These are phyloP conservation scores for Halcyon chelicuti DNA, from an alignment of 2,797 vertebrate genomes.

Conservation along the genomic window DNA sequence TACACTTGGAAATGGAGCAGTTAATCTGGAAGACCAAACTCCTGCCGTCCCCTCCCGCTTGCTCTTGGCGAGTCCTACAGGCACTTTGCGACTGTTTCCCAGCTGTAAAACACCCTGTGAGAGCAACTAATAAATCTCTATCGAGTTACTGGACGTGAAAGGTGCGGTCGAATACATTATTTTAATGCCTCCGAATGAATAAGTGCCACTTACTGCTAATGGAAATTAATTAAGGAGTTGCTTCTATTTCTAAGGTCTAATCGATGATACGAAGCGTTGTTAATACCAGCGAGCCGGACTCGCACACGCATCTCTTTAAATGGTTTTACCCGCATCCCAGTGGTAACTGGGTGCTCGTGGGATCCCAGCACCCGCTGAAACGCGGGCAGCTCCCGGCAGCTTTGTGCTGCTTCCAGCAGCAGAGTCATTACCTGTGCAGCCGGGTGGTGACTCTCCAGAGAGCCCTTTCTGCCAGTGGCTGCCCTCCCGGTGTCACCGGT, in stretches of 20 bases:
- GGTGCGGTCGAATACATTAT: not conserved
- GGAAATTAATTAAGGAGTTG: not conserved
- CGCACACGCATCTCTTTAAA: not conserved
- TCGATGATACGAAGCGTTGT: not conserved
- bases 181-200: conserved; percentile 20
- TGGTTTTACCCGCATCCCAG: not conserved
- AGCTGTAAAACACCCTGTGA: not conserved
- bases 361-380: not conserved
- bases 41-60: not conserved
- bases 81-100: not conserved
- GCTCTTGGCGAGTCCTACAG: not conserved
- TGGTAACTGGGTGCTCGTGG: not conserved
- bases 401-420: not conserved
- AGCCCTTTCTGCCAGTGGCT: not conserved
- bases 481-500: fast-evolving
- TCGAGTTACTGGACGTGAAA: not conserved
- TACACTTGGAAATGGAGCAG: not conserved
- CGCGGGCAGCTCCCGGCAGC: not conserved
- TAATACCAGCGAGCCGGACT: not conserved
- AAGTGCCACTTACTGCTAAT: conserved; percentile 1
- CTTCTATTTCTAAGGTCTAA: conserved; percentile 13
- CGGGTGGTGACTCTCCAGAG: not conserved
- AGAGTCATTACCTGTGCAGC: not conserved
- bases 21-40: not conserved
- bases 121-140: not conserved